Evolutionary conservation across 2,888 invertebrate species (phyloP), one percentile per base, ranked within the genome.

Genomic region (Zygothrica quintamaculata): DNA sequence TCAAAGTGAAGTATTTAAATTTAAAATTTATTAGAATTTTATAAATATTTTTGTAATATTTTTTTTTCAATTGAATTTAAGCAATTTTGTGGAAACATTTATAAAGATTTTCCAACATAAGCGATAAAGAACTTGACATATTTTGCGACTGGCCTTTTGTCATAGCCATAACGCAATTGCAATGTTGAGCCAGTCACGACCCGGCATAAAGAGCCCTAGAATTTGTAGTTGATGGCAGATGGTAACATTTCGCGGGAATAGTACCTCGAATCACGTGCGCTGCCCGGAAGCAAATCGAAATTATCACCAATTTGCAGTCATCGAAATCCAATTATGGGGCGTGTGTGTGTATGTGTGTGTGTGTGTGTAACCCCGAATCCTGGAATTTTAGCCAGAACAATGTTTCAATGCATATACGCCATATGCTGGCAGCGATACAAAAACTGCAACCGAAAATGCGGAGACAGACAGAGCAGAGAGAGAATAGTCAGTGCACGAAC

Each of bases 281-380:
- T 52, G 74, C 62, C 68, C 74, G 75, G 78, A 77, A 75, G 70
- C 80, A 72, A 87, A 87, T 84, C 77, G 80, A 88, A 89, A 88
- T 88, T 88, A 88, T 88, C 88, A 87, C 87, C 88, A 88, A 89
- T 88, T 88, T 88, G 88, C 88, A 88, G 88, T 88, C 89, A 88
- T 88, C 88, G 88, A 81, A 88, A 89, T 88, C 89, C 88, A 88
- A 88, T 88, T 88, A 88, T 70, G 77, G 74, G 73, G 77, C 74
- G 75, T 73, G 72, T 53, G 66, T 64, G 65, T 34, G 47, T 53
- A 37, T 39, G 26, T 22, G 40, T 47, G 9, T 29, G 51, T 11
- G 47, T 44, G 36, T 43, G 42, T 65, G 55, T 65, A 58, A 47
- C 37, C 56, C 42, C 53, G 51, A 33, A 48, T 58, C 48, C 40